Base-by-base conservation (phyloP, 1,140 invertebrate genomes). In the Zaprionus africanus region DNA sequence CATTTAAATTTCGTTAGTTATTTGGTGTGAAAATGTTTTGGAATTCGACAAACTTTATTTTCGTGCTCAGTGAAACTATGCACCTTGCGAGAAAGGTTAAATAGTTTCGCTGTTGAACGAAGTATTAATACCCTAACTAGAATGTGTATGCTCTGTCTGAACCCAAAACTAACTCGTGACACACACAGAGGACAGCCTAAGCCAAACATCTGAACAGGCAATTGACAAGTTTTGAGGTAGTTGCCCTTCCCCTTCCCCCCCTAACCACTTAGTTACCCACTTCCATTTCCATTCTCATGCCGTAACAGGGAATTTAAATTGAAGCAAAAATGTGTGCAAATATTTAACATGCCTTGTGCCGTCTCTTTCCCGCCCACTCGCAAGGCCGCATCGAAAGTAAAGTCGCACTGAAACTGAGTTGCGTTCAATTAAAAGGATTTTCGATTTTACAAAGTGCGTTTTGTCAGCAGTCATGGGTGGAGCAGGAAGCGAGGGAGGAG, bases 391-490 rank as follows among this genome's bases (percentile, higher is more conserved):
- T 58, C 41, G 53, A 76, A 71, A 79, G 67, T 65, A 76, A 71
- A 79, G 80, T 66, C 73, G 51, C 46, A 78, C 60, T 80, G 77
- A 72, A 84, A 79, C 68, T 64, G 76, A 88, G 78, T 79, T 84
- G 75, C 78, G 80, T 88, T 88, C 84, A 88, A 88, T 88, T 88
- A 88, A 88, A 90, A 90, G 81, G 76, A 88, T 88, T 88, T 84
- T 90, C 81, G 75, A 90, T 90, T 88, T 81, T 76, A 88, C 81
- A 88, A 84, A 88, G 84, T 88, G 85, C 85, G 78, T 88, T 87
- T 82, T 79, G 82, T 85, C 66, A 82, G 78, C 70, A 64, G 65
- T 62, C 73, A 57, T 61, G 58, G 70, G 61, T 46, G 60, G 28
- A 24, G 31, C 9, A 17, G n/a, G 41, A 5, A 17, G n/a, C 5